Conservation (phyloP, 2,113 vertebrate genomes). For the Neogale vison region DNA sequence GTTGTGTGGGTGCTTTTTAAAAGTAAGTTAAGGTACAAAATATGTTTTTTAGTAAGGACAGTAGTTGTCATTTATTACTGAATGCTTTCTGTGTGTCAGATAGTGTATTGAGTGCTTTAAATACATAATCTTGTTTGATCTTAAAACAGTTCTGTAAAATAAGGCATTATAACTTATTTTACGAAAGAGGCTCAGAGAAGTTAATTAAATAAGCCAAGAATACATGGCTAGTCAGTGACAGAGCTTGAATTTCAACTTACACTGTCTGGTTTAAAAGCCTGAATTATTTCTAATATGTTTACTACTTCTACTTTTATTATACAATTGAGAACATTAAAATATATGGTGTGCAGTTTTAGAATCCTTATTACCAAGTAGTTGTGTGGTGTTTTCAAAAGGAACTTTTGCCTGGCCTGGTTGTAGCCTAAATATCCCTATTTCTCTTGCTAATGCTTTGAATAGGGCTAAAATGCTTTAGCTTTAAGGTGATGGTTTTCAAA, state of each 20-base stretch:
- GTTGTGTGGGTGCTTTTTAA: neutral
- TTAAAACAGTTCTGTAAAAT: conserved; percentile 20
- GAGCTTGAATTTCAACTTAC: conserved; percentile 10
- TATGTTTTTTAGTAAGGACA: neutral
- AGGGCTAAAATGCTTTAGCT: neutral
- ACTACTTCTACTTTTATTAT: neutral
- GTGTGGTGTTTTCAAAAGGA: conserved; percentile 8
- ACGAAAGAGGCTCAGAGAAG: neutral
- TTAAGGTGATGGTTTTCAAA: conserved; percentile 38
- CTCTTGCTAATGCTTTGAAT: conserved; percentile 1
- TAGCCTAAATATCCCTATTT: neutral
- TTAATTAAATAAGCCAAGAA: conserved; percentile 40
- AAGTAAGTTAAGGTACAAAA: conserved; percentile 28
- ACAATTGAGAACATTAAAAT: neutral
- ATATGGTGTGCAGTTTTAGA: neutral
- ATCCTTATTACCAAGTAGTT: conserved; percentile 31
- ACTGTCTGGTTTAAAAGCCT: conserved; percentile 13
- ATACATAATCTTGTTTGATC: neutral
- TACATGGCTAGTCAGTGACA: neutral
- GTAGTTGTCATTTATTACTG: conserved; percentile 23
- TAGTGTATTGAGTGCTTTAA: conserved; percentile 16
- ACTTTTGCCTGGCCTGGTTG: neutral
- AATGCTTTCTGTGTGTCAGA: neutral
- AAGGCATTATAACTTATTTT: neutral
- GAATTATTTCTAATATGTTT: neutral